Evolutionary conservation across 2,797 vertebrate genomes (phyloP).

Genomic region (Falco columbarius): DNA sequence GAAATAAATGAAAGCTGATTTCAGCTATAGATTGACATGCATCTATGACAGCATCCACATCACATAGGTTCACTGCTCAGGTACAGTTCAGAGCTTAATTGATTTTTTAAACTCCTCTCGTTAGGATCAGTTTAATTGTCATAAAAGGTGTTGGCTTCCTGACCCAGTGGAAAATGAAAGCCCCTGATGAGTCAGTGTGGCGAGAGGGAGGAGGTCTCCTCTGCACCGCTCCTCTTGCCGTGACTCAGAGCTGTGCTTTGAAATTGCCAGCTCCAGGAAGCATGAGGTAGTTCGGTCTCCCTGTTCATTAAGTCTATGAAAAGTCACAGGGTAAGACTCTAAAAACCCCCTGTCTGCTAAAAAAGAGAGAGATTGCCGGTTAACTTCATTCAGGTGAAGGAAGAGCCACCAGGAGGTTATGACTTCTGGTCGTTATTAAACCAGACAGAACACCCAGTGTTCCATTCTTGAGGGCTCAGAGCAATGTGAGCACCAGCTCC

Average conservation of each 20-base stretch:
- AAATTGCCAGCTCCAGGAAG: neutral
- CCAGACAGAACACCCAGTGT: neutral
- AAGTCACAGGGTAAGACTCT: neutral
- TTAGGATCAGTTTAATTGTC: slow-evolving; percentile 13
- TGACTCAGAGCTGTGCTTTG: slow-evolving; percentile 29
- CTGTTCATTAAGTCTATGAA: neutral
- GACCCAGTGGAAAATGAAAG: neutral
- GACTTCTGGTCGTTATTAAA: neutral
- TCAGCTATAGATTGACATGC: neutral
- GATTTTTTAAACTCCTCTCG: neutral
- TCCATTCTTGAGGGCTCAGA: neutral
- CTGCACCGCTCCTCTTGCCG: neutral
- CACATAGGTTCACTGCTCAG: neutral
- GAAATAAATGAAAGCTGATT: neutral
- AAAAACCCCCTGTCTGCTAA: neutral
- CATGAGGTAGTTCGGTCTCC: neutral
- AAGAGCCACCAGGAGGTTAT: neutral
- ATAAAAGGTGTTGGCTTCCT: neutral
- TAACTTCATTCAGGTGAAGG: neutral
- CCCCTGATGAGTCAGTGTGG: neutral
- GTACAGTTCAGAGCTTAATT: neutral
- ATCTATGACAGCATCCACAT: neutral
- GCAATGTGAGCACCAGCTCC: neutral
- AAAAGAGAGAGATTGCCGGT: neutral
- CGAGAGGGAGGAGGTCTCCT: neutral